Conservation (phyloP, 2,888 invertebrate genomes). For the Tachina fera region DNA sequence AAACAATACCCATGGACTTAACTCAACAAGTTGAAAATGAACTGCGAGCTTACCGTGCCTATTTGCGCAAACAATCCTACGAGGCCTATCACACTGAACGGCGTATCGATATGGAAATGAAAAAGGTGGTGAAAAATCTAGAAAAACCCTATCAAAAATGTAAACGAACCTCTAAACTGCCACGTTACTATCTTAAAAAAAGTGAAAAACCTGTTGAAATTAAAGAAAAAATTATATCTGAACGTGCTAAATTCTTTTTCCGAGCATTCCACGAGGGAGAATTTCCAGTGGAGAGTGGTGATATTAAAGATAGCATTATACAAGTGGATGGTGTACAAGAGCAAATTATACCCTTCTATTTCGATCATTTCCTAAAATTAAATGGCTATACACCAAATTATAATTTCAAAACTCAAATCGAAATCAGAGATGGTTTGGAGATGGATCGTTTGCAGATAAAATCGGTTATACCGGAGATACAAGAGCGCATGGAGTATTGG, state of each 20-base stretch:
- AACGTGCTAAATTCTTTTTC: conserved; percentile 78
- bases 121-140: conserved; percentile 79
- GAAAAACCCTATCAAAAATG: conserved; percentile 78
- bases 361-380: conserved; percentile 81
- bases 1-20: conserved; percentile 76
- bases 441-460: conserved; percentile 74
- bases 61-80: conserved; percentile 76
- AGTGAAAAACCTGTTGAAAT: conserved; percentile 54
- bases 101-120: conserved; percentile 80
- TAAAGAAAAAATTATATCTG: conserved; percentile 74
- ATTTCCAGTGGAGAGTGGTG: conserved; percentile 61
- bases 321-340: conserved; percentile 78
- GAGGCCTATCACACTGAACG: conserved; percentile 79
- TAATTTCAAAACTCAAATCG: conserved; percentile 81
- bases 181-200: conserved; percentile 76
- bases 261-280: conserved; percentile 79
- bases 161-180: conserved; percentile 76
- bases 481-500: conserved; percentile 77
- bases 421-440: conserved; percentile 80
- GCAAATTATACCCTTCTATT: conserved; percentile 81
- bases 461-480: conserved; percentile 73
- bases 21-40: conserved; percentile 74
- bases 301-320: conserved; percentile 76
- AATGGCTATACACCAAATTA: conserved; percentile 82
- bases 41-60: conserved; percentile 76